phyloP scores from a whole-genome alignment of 1,140 invertebrate species.

The fruit fly (Drosophila melanogaster) region DNA sequence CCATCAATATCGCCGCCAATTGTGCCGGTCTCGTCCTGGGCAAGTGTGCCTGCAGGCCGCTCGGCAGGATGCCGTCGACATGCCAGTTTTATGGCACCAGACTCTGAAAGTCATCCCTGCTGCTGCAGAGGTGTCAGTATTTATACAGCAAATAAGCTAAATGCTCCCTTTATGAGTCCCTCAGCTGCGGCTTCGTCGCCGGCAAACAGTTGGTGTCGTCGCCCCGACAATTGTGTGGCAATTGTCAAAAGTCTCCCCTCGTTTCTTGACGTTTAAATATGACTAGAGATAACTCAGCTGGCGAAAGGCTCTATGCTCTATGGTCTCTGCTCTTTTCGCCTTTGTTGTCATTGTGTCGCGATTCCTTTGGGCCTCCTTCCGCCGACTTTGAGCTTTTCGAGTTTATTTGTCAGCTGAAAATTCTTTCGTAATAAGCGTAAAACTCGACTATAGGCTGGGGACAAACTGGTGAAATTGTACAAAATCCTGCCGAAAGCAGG shows the following conservation, averaged over 20 bases:
- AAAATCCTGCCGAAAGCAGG: conserved; percentile 41
- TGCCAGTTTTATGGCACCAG: conserved; percentile 58
- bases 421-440: conserved; percentile 69
- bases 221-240: conserved; percentile 76
- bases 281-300: conserved; percentile 73
- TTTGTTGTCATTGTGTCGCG: conserved; percentile 63
- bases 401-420: conserved; percentile 80
- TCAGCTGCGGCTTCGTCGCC: conserved; percentile 16
- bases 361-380: conserved; percentile 74
- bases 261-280: conserved; percentile 76
- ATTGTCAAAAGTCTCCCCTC: conserved; percentile 75
- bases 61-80: conserved; percentile 29
- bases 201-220: conserved; percentile 45
- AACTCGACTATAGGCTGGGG: conserved; percentile 72
- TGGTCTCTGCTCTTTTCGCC: conserved; percentile 34
- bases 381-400: conserved; percentile 43
- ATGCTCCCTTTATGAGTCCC: conserved; percentile 78
- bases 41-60: conserved; percentile 53
- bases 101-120: conserved; percentile 31
- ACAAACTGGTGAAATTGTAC: conserved; percentile 26
- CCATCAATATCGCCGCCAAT: conserved; percentile 57
- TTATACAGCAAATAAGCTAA: conserved; percentile 82
- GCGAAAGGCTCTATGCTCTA: conserved; percentile 5
- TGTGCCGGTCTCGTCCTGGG: conserved; percentile 32
- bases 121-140: conserved; percentile 70